phyloP scores from a whole-genome alignment of 2,888 invertebrate species.

The Acrocyrtus sp. region DNA sequence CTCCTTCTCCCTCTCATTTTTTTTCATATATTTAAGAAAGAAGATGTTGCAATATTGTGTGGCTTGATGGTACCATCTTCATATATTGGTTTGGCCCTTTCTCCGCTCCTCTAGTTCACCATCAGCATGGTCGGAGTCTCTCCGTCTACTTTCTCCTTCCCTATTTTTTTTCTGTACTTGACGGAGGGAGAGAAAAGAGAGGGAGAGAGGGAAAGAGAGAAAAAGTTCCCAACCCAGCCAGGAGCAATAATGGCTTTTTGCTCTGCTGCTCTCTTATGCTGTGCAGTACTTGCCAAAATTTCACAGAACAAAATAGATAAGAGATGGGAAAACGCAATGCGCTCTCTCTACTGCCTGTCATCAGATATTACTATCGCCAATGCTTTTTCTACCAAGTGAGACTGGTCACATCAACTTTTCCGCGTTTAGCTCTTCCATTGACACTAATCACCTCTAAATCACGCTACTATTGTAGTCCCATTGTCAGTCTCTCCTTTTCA shows the following conservation, averaged over 20 bases:
- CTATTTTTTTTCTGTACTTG: not conserved
- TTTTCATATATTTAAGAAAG: not conserved
- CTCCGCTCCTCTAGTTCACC: not conserved
- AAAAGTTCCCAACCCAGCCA: conserved; percentile 3
- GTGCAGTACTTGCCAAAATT: not conserved
- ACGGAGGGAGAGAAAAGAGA: not conserved
- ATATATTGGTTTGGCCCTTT: not conserved
- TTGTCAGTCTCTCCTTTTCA: not conserved
- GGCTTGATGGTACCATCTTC: not conserved
- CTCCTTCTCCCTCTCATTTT: not conserved
- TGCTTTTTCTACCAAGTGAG: not conserved
- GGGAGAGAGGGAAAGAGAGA: not conserved
- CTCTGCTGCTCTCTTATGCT: not conserved
- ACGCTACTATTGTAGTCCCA: not conserved
- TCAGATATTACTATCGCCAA: too few species aligned
- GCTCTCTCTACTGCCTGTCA: not conserved
- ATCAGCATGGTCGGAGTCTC: too few species aligned
- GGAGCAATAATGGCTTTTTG: not conserved
- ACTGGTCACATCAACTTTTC: not conserved
- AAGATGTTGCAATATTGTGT: not conserved
- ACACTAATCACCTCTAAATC: not conserved
- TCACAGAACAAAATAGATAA: not conserved
- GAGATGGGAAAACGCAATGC: not conserved
- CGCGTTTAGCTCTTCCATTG: not conserved
- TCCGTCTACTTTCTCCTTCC: conserved; percentile 6